Evolutionary conservation across 2,797 vertebrate species (phyloP).

Genomic region (Holocentrus rufus): DNA sequence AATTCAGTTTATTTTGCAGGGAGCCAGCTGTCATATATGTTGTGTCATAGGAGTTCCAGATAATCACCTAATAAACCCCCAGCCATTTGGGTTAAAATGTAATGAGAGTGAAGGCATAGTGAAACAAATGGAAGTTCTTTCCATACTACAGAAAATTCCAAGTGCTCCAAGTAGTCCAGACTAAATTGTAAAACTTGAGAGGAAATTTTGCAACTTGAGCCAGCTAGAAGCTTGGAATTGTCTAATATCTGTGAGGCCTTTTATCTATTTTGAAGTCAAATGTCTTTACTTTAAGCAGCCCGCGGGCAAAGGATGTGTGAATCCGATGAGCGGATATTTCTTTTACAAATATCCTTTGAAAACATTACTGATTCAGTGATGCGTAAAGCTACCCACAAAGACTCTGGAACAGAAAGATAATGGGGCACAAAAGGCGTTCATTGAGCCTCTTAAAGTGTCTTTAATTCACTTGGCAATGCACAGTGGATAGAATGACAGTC

Average conservation of each 20-base stretch:
- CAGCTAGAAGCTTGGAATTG: constrained; percentile 8
- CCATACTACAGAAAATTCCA: not conserved
- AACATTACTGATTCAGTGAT: constrained; percentile 72
- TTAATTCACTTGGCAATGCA: constrained; percentile 75
- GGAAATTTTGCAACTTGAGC: not conserved
- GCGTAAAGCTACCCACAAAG: constrained; percentile 74
- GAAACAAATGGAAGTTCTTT: not conserved
- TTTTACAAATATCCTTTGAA: constrained; percentile 75
- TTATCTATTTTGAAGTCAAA: constrained; percentile 46
- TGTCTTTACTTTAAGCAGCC: constrained; percentile 36
- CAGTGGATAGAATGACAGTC: constrained; percentile 74
- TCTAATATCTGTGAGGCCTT: constrained; percentile 32
- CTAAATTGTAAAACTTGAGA: not conserved
- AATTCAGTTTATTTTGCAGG: constrained; percentile 4
- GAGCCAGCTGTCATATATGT: not conserved
- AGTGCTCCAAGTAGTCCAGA: not conserved
- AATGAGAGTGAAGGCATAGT: not conserved
- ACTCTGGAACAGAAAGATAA: constrained; percentile 76
- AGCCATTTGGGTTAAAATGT: not conserved
- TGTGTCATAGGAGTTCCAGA: not conserved
- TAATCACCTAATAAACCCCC: not conserved
- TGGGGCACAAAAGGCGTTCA: constrained; percentile 74
- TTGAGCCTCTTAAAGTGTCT: constrained; percentile 77
- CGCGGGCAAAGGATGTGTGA: constrained; percentile 60
- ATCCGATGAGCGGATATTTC: constrained; percentile 74